A percentile compares a stretch with the other conserved stretches of the same genome.
Evolutionary conservation across 2,113 vertebrate genomes (phyloP).

Genomic region (Jacana jacana): DNA sequence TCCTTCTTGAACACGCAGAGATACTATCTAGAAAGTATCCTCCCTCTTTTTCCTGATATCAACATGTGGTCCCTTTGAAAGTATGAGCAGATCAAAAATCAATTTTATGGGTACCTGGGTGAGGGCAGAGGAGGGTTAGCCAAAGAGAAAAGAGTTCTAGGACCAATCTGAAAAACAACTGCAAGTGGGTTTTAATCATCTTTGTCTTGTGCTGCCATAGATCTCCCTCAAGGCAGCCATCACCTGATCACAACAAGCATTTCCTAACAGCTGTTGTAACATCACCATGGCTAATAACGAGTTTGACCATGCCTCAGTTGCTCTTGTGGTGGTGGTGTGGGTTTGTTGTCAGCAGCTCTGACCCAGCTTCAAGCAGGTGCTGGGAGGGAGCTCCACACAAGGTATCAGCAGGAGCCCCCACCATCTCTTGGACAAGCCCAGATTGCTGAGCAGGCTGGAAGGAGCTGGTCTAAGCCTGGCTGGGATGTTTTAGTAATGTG

Average conservation of each 20-base stretch:
- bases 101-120: not conserved
- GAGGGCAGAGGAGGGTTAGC: not conserved
- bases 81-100: not conserved
- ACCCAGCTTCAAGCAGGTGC: rapidly evolving
- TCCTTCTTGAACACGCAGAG: not conserved
- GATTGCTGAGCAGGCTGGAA: not conserved
- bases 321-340: not conserved
- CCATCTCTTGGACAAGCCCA: not conserved
- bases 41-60: not conserved
- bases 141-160: not conserved
- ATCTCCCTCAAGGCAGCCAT: not conserved
- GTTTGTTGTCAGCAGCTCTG: not conserved
- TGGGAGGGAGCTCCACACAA: rapidly evolving
- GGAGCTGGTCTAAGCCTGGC: not conserved
- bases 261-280: not conserved
- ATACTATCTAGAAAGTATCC: not conserved
- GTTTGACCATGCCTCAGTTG: not conserved
- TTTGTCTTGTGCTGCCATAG: not conserved
- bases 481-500: not conserved
- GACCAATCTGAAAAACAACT: not conserved
- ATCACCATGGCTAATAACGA: not conserved
- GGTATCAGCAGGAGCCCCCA: not conserved
- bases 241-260: not conserved
- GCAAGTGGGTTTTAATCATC: not conserved
- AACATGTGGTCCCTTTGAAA: not conserved